A percentile compares a stretch with the other conserved stretches of the same genome.
These are phyloP conservation scores for Delia radicum DNA, from an alignment of 1,140 invertebrate species.

Conservation along the genomic window DNA sequence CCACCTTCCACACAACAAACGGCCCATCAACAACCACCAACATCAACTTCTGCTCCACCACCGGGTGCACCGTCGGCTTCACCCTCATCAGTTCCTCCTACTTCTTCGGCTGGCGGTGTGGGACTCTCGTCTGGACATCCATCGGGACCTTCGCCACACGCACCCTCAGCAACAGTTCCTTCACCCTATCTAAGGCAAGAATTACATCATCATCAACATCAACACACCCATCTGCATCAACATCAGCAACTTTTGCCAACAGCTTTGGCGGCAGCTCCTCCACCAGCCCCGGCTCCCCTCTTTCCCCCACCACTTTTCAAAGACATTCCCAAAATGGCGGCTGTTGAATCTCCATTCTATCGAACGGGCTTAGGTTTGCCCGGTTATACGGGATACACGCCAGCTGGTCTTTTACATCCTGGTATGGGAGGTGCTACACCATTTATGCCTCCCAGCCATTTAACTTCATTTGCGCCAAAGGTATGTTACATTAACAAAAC, in stretches of 20 bases:
- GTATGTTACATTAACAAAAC: conserved; percentile 59
- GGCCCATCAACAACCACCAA: neutral
- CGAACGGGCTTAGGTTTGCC: conserved; percentile 70
- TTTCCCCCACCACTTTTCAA: conserved; percentile 68
- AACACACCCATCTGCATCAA: conserved; percentile 88
- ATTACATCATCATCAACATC: conserved; percentile 89
- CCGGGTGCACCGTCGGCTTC: conserved; percentile 41
- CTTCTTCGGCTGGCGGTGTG: neutral
- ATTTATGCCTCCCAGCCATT: conserved; percentile 76
- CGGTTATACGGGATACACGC: conserved; percentile 76
- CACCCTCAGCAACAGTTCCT: neutral
- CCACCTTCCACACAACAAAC: conserved; percentile 39
- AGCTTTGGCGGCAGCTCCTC: conserved; percentile 63
- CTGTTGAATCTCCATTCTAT: conserved; percentile 78
- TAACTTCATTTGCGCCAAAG: conserved; percentile 86
- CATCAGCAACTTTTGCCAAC: conserved; percentile 70
- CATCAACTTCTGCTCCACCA: conserved; percentile 26
- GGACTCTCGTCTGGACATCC: neutral
- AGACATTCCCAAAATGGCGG: conserved; percentile 81
- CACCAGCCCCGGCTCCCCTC: conserved; percentile 56
- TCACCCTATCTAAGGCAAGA: conserved; percentile 76
- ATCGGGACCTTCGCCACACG: neutral
- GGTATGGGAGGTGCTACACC: conserved; percentile 71
- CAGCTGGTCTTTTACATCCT: conserved; percentile 71
- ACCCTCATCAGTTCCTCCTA: neutral